Base-by-base conservation (phyloP, 2,797 vertebrate genomes). In the Falco rusticolus region DNA sequence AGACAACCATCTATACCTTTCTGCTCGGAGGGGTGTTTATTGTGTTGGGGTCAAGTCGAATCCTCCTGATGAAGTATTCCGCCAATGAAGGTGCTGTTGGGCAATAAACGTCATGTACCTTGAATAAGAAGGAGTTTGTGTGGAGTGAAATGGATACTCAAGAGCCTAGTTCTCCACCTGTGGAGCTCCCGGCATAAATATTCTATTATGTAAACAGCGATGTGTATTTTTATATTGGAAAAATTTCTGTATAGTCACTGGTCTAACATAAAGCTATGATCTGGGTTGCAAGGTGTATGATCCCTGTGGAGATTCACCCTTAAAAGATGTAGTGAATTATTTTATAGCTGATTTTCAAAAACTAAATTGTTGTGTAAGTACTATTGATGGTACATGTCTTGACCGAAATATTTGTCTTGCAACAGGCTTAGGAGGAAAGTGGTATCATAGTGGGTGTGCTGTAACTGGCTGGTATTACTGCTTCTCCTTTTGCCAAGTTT, bases 41-140 rank as follows among this genome's bases (percentile, higher is more conserved):
- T 37, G 86, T 94, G 0, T 75, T 99, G 94, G 99, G 99, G 48
- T 99, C 99, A 74, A 98, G 99, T 97, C 99, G 99, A 75, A 99
- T 99, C 79, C 97, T 99, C 68, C 97, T 99, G 92, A 98, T 99
- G 95, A 99, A 99, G 94, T 99, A 99, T 70, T 99, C 99, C 41
- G 98, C 98, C 60, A 99, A 99, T 87, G 98, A 99, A 92, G 99
- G 99, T 99, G 96, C 74, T 95, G 81, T 90, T 84, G 56, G 39
- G 34, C 60, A 34, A 37, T 76, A 61, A 39, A 22, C 9, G 7
- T 50, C 11, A 59, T 26, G 5, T 24, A 24, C 39, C 25, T 86
- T 34, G 56, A 54, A 82, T 63, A 59, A 82, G 45, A 37, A 64
- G 60, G 28, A 9, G 0, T n/a, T 47, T 17, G 1, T 83, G 74